phyloP scores from a whole-genome alignment of 2,888 invertebrate species.

The Nyleta sp. region DNA sequence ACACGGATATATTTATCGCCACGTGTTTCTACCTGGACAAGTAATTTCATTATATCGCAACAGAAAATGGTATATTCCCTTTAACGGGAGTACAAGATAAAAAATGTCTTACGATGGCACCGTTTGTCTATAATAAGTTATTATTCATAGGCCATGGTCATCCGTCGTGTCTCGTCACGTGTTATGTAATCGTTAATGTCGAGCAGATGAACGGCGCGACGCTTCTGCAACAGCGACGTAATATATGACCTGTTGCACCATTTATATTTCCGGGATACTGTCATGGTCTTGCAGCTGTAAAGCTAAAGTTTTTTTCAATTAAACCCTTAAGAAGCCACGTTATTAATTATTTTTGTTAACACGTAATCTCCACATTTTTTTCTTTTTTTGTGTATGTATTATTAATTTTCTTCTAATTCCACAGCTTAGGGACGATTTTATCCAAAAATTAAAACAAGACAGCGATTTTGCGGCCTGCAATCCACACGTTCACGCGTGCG shows the following conservation, averaged over 20 bases:
- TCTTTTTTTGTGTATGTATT: too few species aligned
- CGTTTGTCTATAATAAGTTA: slow-evolving; percentile 33
- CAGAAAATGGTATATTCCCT: slow-evolving; percentile 9
- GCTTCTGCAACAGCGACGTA: slow-evolving; percentile 29
- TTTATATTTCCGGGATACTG: slow-evolving; percentile 30
- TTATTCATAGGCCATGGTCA: slow-evolving; percentile 42
- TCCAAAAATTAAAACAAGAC: too few species aligned
- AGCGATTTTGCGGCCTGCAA: slow-evolving; percentile 23
- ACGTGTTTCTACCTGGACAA: too few species aligned
- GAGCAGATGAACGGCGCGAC: slow-evolving; percentile 29
- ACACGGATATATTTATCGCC: too few species aligned
- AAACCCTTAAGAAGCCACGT: too few species aligned
- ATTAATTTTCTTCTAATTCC: too few species aligned
- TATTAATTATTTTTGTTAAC: too few species aligned
- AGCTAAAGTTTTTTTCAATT: too few species aligned
- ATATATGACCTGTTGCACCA: slow-evolving; percentile 52
- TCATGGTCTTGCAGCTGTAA: slow-evolving; percentile 2
- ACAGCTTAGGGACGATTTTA: too few species aligned
- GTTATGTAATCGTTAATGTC: slow-evolving; percentile 38
- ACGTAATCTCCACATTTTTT: too few species aligned
- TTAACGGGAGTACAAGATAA: slow-evolving; percentile 19
- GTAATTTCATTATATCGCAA: too few species aligned
- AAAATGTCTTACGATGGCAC: slow-evolving; percentile 16
- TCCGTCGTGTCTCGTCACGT: slow-evolving; percentile 25
- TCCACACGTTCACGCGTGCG: slow-evolving; percentile 68